phyloP scores from a whole-genome alignment of 1,140 invertebrate genomes.

The Heliconius congener region DNA sequence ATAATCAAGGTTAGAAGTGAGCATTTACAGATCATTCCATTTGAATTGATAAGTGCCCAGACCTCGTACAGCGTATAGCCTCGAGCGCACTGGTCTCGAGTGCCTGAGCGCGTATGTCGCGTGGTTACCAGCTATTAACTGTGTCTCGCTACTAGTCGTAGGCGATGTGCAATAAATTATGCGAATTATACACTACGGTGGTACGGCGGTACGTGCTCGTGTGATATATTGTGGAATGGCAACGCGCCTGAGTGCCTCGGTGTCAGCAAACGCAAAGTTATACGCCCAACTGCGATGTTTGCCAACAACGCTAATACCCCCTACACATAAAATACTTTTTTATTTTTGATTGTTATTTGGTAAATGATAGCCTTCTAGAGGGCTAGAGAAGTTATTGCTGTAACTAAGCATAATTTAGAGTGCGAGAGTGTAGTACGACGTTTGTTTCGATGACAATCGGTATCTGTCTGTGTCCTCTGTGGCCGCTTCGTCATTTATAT shows the following conservation, averaged over 20 bases:
- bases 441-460: slow-evolving; percentile 70
- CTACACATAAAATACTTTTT: slow-evolving; percentile 53
- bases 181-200: slow-evolving; percentile 75
- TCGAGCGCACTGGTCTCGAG: slow-evolving; percentile 18
- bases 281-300: slow-evolving; percentile 64
- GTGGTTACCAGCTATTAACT: slow-evolving; percentile 73
- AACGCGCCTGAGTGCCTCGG: slow-evolving; percentile 50
- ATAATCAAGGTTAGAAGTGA: slow-evolving; percentile 34
- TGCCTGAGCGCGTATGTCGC: slow-evolving; percentile 62
- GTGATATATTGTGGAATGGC: slow-evolving; percentile 77
- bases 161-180: slow-evolving; percentile 69
- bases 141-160: slow-evolving; percentile 63
- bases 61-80: slow-evolving; percentile 15
- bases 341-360: slow-evolving; percentile 75
- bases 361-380: slow-evolving; percentile 70
- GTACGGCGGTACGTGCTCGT: slow-evolving; percentile 58
- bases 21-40: slow-evolving; percentile 38
- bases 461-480: slow-evolving; percentile 64
- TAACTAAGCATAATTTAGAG: slow-evolving; percentile 59
- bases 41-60: slow-evolving; percentile 27
- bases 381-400: slow-evolving; percentile 63
- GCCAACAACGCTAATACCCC: slow-evolving; percentile 62
- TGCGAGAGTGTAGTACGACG: slow-evolving; percentile 50
- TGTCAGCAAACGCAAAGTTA: slow-evolving; percentile 77
- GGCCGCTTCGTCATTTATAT: slow-evolving; percentile 67